Conservation (phyloP, 2,888 invertebrate genomes). For the Xylophagus ater region DNA sequence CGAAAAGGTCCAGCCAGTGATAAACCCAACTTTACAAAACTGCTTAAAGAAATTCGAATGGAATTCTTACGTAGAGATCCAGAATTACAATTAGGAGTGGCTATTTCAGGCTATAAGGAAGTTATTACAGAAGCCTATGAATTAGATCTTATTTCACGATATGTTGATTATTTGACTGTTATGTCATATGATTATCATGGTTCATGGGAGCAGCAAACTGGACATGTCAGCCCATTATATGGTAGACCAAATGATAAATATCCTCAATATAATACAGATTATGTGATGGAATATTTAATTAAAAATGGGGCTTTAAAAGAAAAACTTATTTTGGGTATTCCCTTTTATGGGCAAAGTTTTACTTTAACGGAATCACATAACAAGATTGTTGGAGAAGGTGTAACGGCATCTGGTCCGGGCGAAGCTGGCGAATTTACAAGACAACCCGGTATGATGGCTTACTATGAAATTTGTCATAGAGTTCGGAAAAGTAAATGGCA, state of each 20-base stretch:
- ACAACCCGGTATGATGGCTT: slow-evolving; percentile 79
- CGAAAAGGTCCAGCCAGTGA: slow-evolving; percentile 68
- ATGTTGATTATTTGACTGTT: slow-evolving; percentile 68
- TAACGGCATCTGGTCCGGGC: slow-evolving; percentile 61
- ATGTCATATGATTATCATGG: slow-evolving; percentile 88
- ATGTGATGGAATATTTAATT: slow-evolving; percentile 64
- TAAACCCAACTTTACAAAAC: slow-evolving; percentile 62
- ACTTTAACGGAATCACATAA: slow-evolving; percentile 43
- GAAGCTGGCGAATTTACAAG: slow-evolving; percentile 69
- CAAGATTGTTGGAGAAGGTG: slow-evolving; percentile 44
- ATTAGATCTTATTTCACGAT: slow-evolving; percentile 52
- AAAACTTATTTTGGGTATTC: slow-evolving; percentile 69
- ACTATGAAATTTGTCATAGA: slow-evolving; percentile 72
- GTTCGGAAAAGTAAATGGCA: slow-evolving; percentile 58
- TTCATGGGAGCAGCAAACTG: slow-evolving; percentile 71
- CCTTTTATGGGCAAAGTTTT: slow-evolving; percentile 82
- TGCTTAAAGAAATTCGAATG: slow-evolving; percentile 50
- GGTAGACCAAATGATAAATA: slow-evolving; percentile 53
- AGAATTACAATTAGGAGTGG: slow-evolving; percentile 64
- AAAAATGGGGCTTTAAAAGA: slow-evolving; percentile 62
- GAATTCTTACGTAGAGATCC: slow-evolving; percentile 29
- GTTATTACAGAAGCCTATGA: slow-evolving; percentile 82
- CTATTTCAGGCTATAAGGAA: slow-evolving; percentile 82
- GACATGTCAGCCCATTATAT: slow-evolving; percentile 70
- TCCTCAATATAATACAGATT: slow-evolving; percentile 70